Evolutionary conservation across 1,140 invertebrate species (phyloP), one percentile per base, ranked within the genome.

Genomic region (Pseudachorutes palmiensis): DNA sequence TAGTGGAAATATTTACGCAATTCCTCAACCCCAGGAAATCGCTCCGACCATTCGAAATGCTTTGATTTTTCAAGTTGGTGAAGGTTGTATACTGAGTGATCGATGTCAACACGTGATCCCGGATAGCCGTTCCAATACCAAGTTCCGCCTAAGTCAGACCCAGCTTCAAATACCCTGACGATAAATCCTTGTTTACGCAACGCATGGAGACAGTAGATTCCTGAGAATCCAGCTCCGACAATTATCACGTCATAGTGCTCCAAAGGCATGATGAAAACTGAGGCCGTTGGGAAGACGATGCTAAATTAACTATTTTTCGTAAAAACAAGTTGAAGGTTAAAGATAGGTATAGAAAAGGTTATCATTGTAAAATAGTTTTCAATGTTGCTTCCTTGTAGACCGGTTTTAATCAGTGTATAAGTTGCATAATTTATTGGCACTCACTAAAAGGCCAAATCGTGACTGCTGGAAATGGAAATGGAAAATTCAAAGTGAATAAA

Each of bases 71-170:
- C 29, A 5, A 3, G 22, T 2, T 48, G 2, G 2, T 48, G 26
- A n/a, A 67, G 49, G 33, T 67, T 58, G 59, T 67, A 67, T 1
- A 62, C 33, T 1, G 3, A 26, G 26, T 30, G 16, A 1, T 62
- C 36, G 26, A 1, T 28, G 29, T 67, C 66, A 19, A 49, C 36
- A 14, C 66, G 31, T 22, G 66, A 58, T n/a, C 66, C 66, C 9
- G 66, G 66, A 24, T 67, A 67, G 2, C 59, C 22, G 30, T 62
- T 67, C 59, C 58, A 67, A n/a, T 5, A 62, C 66, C 66, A 67
- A 49, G 2, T 51, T 3, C 66, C 66, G 5, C 66, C 66, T 2
- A 62, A 19, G 3, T 19, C 33, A 28, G 36, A 33, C 1, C 36
- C 66, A 30, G 36, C 60, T 67, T 67, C 66, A 45, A 45, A 67